Evolutionary conservation across 2,113 vertebrate genomes (phyloP).

Genomic region (Vimba vimba): DNA sequence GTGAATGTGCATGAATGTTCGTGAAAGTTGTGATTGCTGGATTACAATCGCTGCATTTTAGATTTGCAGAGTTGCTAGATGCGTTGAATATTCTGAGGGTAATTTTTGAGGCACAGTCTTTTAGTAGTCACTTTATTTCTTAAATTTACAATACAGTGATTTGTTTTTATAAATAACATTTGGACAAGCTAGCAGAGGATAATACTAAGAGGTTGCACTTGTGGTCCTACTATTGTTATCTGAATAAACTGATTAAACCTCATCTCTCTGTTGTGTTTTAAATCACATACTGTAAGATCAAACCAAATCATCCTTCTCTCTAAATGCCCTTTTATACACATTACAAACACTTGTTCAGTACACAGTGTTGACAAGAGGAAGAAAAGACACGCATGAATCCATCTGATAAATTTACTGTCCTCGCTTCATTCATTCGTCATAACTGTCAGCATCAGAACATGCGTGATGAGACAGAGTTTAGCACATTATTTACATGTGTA

Average conservation of each 20-base stretch:
- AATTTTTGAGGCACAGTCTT: neutral
- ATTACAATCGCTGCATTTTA: neutral
- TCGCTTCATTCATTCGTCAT: slow-evolving; percentile 30
- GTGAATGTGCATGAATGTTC: neutral
- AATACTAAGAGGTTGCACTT: slow-evolving; percentile 12
- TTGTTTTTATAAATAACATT: slow-evolving; percentile 21
- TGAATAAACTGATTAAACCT: slow-evolving; percentile 18
- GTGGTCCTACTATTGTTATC: neutral
- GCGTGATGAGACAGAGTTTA: slow-evolving; percentile 54
- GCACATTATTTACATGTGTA: slow-evolving; percentile 42
- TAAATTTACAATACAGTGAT: slow-evolving; percentile 29
- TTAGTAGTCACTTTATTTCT: slow-evolving; percentile 16
- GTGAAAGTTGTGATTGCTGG: slow-evolving; percentile 15
- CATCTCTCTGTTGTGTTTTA: neutral
- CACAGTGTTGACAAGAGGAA: neutral
- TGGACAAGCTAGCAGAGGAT: slow-evolving; percentile 17
- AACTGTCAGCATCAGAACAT: slow-evolving; percentile 37
- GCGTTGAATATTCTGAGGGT: neutral
- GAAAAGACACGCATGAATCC: neutral
- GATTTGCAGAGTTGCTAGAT: neutral
- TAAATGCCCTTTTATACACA: neutral
- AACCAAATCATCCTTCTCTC: neutral
- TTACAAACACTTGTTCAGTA: neutral
- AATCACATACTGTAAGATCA: too few species aligned
- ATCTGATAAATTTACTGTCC: slow-evolving; percentile 39